A percentile compares a stretch with the other conserved stretches of the same genome.
Evolutionary conservation across 2,888 invertebrate genomes (phyloP).

Genomic region (Lamellibrachia columna): DNA sequence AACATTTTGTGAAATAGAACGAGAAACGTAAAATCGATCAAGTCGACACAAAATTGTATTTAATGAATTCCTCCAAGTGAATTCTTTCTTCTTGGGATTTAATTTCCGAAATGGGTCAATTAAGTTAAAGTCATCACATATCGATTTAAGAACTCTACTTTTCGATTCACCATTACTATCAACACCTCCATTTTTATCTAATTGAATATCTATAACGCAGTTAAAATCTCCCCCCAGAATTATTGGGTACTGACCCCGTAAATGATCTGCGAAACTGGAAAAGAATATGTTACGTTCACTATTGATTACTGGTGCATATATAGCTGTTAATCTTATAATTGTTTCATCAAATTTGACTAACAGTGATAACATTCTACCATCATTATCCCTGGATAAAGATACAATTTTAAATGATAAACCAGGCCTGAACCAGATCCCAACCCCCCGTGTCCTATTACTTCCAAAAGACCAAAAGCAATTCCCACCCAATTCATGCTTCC

Average conservation of each 20-base stretch:
- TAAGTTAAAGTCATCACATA: too few relatives aligned
- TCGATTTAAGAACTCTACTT: not conserved
- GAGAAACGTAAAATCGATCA: too few relatives aligned
- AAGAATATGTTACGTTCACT: not conserved
- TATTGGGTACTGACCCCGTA: not conserved
- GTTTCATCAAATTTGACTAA: not conserved
- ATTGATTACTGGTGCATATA: not conserved
- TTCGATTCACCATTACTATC: not conserved
- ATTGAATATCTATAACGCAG: not conserved
- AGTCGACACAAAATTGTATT: too few relatives aligned
- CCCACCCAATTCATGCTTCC: not conserved
- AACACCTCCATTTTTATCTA: not conserved
- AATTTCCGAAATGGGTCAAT: too few relatives aligned
- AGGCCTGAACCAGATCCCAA: not conserved
- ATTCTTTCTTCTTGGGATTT: too few relatives aligned
- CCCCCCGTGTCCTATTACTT: not conserved
- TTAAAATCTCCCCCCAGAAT: conserved; percentile 13
- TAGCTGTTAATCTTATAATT: not conserved
- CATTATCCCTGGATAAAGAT: not conserved
- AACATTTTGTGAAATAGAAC: too few relatives aligned
- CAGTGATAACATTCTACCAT: not conserved
- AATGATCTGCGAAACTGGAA: not conserved
- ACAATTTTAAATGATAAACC: not conserved
- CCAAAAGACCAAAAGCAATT: not conserved
- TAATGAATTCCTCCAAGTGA: too few relatives aligned